Evolutionary conservation across 2,888 invertebrate species (phyloP).

Genomic region (Thymelicus sylvestris): DNA sequence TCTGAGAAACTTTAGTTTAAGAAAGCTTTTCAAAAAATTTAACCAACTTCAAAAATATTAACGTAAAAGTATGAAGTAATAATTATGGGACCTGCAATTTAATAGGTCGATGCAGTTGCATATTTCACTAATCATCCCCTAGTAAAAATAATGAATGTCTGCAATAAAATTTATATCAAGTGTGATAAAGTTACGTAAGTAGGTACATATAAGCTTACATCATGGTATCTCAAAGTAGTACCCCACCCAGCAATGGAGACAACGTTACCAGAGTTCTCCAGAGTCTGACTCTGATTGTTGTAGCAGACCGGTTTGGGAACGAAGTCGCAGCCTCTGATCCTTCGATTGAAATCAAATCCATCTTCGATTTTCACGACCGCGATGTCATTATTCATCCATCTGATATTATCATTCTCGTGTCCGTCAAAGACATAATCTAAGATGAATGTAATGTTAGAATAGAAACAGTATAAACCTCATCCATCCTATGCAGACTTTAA

Average conservation of each 20-base stretch:
- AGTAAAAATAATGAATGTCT: no score
- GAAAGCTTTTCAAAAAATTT: no score
- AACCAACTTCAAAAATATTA: no score
- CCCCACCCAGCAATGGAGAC: conserved; percentile 73
- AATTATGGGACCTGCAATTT: no score
- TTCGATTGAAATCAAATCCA: conserved; percentile 68
- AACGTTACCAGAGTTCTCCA: conserved; percentile 67
- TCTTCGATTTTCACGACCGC: conserved; percentile 73
- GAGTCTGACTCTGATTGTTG: conserved; percentile 68
- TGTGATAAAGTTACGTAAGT: no score
- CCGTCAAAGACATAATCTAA: conserved; percentile 76
- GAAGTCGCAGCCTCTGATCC: conserved; percentile 70
- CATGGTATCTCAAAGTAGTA: conserved; percentile 64
- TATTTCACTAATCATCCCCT: no score
- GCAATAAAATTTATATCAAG: no score
- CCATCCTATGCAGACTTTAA: no score
- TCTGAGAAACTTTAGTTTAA: no score
- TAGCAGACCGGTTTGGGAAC: conserved; percentile 69
- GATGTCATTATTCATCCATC: conserved; percentile 79
- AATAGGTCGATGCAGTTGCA: no score
- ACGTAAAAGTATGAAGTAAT: no score
- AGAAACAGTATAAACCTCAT: no score
- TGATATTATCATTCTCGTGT: conserved; percentile 72
- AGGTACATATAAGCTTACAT: conserved; percentile 53
- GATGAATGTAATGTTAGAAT: neutral